phyloP scores from a whole-genome alignment of 2,113 vertebrate species.

The Pyxicephalus adspersus region DNA sequence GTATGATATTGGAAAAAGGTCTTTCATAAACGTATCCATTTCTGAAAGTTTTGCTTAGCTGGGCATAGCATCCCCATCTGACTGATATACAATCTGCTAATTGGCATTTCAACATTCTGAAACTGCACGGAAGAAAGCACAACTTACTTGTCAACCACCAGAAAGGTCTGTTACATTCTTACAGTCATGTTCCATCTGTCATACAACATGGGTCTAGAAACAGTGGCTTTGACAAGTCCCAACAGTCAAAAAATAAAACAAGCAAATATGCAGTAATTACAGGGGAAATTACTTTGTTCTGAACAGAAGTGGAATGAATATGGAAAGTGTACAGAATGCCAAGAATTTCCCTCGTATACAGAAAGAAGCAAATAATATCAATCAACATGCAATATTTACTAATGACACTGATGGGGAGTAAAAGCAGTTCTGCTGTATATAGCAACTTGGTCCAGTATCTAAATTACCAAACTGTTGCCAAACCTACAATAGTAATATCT shows the following conservation, averaged over 20 bases:
- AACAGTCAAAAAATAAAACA: constrained; percentile 17
- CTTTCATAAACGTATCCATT: constrained; percentile 11
- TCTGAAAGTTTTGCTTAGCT: constrained; percentile 38
- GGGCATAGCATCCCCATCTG: constrained; percentile 35
- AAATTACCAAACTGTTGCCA: too few relatives aligned
- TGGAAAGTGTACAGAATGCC: too few relatives aligned
- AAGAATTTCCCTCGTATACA: too few relatives aligned
- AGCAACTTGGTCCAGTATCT: too few relatives aligned
- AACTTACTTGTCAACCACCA: constrained; percentile 13
- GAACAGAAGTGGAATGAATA: not conserved
- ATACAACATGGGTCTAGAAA: constrained; percentile 10
- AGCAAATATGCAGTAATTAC: constrained; percentile 1
- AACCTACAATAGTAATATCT: too few relatives aligned
- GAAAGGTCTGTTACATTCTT: constrained; percentile 10
- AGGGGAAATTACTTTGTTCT: too few relatives aligned
- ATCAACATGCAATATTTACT: too few relatives aligned
- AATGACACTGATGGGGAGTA: too few relatives aligned
- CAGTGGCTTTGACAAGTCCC: constrained; percentile 2
- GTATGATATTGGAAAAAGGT: not conserved
- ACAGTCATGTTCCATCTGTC: constrained; percentile 30
- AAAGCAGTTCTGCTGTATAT: too few relatives aligned
- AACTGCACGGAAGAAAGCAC: constrained; percentile 33
- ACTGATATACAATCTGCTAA: constrained; percentile 31
- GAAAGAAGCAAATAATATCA: too few relatives aligned
- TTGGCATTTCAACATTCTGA: constrained; percentile 28